Base-by-base conservation (phyloP, 1,140 invertebrate species). In the Odontomachus brunneus region DNA sequence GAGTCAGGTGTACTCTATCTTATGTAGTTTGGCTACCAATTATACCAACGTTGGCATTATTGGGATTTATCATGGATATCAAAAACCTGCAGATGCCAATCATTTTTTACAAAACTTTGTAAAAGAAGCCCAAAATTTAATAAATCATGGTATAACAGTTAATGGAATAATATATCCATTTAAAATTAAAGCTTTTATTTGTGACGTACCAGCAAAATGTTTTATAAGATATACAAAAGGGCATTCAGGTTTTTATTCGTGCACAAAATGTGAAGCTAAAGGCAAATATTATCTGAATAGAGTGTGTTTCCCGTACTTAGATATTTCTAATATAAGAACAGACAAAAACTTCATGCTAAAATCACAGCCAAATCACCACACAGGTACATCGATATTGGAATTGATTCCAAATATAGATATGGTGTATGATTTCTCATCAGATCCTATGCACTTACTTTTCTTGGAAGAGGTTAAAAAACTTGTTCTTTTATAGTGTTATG, bases 171-270 rank as follows among this genome's bases (percentile, higher is more conserved):
- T 17, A 2, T 72, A 72, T 72, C 29, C 69, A 1, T 57, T 72
- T 72, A 59, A 72, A 72, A 72, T 72, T 57, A 72, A n/a, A 57
- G 29, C 19, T 72, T 72, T 72, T 57, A 44, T 72, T 19, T 72
- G 53, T 12, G 51, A 72, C 22, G 17, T 57, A 33, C 51, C 69
- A 33, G 51, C 29, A 19, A 9, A 17, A 22, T 55, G 51, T 38
- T 69, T 55, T 72, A 57, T 72, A 33, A 72, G 33, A 55, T 57
- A 22, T 22, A 72, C 29, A 15, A 72, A 72, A 15, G 49, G 29
- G 33, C 29, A 44, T 57, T 15, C 51, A 7, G 69, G 53, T 38
- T 73, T 26, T 48, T 73, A 60, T 9, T 59, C 15, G 1, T 73
- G 71, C 44, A 1, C n/a, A 17, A 59, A 72, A 72, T 57, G 19